Conservation (phyloP, 1,140 invertebrate genomes). For the Trinorchestia longiramus region DNA sequence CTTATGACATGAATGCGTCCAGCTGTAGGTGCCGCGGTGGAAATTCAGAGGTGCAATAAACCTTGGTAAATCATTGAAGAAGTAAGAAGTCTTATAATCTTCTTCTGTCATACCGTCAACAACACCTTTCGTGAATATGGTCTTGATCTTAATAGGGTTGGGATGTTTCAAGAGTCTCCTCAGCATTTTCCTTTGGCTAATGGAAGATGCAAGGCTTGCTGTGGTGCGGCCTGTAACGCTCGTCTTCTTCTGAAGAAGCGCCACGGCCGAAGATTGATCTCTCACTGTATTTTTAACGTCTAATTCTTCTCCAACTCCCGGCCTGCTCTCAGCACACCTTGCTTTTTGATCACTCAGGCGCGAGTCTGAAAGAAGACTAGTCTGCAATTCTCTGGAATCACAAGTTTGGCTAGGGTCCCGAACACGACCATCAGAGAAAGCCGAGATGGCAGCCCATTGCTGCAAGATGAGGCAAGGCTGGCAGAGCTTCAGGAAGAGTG, state of each 20-base stretch:
- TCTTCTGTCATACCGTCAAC: slow-evolving; percentile 43
- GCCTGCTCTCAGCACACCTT: neutral
- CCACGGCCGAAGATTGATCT: neutral
- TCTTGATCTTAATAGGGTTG: neutral
- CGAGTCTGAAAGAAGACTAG: neutral
- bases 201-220: neutral
- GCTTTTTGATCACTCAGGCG: neutral
- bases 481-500: slow-evolving; percentile 30
- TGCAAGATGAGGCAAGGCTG: slow-evolving; percentile 27
- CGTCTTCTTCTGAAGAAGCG: neutral
- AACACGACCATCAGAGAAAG: neutral
- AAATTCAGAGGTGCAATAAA: slow-evolving; percentile 36
- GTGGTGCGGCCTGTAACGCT: neutral
- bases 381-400: neutral
- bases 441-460: neutral
- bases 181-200: slow-evolving; percentile 2
- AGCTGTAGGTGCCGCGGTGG: neutral
- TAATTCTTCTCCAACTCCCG: neutral
- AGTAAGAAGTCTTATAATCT: slow-evolving; percentile 39
- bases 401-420: neutral
- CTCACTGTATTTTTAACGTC: neutral
- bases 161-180: neutral
- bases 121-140: slow-evolving; percentile 27
- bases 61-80: slow-evolving; percentile 23
- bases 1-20: neutral